Evolutionary conservation across 2,797 vertebrate species (phyloP).

Genomic region (Masticophis lateralis): DNA sequence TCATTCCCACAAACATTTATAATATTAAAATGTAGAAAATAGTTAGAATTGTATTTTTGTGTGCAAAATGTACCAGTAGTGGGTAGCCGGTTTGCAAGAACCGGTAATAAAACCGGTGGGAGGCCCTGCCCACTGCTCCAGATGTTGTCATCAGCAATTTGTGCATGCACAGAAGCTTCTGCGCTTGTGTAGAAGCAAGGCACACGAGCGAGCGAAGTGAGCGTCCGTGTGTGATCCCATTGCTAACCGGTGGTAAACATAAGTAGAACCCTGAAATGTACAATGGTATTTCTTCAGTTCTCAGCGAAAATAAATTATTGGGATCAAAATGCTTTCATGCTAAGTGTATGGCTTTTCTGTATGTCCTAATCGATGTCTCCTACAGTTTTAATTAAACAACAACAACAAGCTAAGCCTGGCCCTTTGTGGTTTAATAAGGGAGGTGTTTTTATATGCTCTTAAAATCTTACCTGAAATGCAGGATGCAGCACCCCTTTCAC

Average conservation of each 20-base stretch:
- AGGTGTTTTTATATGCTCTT: background rate
- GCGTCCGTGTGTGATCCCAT: fast-evolving
- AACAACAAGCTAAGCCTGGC: background rate
- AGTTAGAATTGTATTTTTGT: background rate
- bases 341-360: background rate
- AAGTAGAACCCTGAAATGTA: no score
- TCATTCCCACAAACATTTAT: background rate
- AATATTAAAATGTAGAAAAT: background rate
- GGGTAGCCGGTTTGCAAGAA: no score
- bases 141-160: no score
- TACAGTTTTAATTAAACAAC: background rate
- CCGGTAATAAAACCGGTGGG: no score
- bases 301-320: background rate
- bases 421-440: background rate
- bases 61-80: background rate
- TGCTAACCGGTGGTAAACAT: no score
- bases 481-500: background rate
- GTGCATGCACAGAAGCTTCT: no score
- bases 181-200: no score
- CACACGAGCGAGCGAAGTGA: no score
- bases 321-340: background rate
- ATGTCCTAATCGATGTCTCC: background rate
- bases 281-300: no score
- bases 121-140: no score
- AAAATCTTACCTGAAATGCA: background rate